Percentiles rank a stretch among this genome's conserved stretches.
Conservation (phyloP, 2,888 invertebrate genomes). For the Eilema sororculum region DNA sequence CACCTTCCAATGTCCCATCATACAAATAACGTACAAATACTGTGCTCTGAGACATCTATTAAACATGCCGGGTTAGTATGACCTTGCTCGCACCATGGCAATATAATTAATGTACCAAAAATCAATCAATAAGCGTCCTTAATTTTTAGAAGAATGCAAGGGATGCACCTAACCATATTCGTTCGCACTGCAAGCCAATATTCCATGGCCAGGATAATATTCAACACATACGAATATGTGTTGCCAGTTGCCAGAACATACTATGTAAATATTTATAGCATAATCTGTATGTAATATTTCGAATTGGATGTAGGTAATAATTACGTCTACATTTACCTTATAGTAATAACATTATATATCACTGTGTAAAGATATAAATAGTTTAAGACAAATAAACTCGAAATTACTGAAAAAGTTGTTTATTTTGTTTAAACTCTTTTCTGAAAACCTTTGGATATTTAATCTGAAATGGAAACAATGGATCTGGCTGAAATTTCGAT, state of each 20-base stretch:
- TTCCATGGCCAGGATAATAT: not conserved
- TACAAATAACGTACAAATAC: no score
- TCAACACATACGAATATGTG: not conserved
- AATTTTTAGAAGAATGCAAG: no score
- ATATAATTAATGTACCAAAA: no score
- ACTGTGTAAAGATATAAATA: constrained; percentile 10
- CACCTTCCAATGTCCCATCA: no score
- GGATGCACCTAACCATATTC: not conserved
- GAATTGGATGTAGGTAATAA: not conserved
- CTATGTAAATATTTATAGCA: not conserved
- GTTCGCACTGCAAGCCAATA: not conserved
- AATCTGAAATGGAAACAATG: no score
- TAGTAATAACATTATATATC: not conserved
- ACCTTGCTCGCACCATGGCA: no score
- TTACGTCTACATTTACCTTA: not conserved
- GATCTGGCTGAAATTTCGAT: no score
- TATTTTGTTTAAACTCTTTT: not conserved
- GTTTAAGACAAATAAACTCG: constrained; percentile 5
- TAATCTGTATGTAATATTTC: constrained; percentile 13
- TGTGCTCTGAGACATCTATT: no score
- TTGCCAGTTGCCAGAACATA: not conserved
- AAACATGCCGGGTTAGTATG: no score
- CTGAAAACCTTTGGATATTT: no score
- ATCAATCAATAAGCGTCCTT: no score
- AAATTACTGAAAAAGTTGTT: not conserved